phyloP scores from a whole-genome alignment of 2,888 invertebrate genomes.

The Pocota personata region DNA sequence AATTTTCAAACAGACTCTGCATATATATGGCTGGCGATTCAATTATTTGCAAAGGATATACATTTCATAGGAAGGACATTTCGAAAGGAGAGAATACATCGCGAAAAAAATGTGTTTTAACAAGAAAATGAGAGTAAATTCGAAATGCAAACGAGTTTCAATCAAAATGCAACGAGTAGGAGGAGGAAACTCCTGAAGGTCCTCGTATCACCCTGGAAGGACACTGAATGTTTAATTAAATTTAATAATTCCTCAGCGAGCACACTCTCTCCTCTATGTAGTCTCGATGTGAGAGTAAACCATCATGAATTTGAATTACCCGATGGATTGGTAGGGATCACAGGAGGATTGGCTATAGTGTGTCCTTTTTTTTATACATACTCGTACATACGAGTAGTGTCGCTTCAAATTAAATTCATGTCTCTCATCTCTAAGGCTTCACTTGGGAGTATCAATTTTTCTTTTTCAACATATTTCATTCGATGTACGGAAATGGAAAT shows the following conservation, averaged over 20 bases:
- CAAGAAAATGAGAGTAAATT: constrained; percentile 67
- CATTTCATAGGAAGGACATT: not conserved
- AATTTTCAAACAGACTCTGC: constrained; percentile 72
- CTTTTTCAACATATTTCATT: constrained; percentile 13
- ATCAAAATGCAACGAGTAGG: constrained; percentile 56
- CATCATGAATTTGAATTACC: constrained; percentile 69
- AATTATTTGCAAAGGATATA: constrained; percentile 64
- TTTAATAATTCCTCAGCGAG: constrained; percentile 59
- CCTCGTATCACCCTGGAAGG: constrained; percentile 30
- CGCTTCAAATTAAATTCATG: constrained; percentile 68
- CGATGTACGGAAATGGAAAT: constrained; percentile 1
- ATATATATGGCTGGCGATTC: constrained; percentile 69
- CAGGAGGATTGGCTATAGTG: not conserved
- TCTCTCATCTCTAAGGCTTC: constrained; percentile 67
- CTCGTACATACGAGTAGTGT: not conserved
- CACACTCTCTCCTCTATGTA: not conserved
- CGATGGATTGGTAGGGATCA: constrained; percentile 50
- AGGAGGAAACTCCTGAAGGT: constrained; percentile 42
- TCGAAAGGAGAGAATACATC: constrained; percentile 17
- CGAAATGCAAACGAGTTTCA: constrained; percentile 70
- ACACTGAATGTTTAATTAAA: constrained; percentile 71
- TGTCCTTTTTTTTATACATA: constrained; percentile 15
- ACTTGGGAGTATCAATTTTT: constrained; percentile 41
- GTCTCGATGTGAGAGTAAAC: constrained; percentile 38
- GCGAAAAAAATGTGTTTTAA: constrained; percentile 32